These are phyloP conservation scores for Cairina moschata DNA, from an alignment of 2,113 vertebrate species.

Conservation along the genomic window DNA sequence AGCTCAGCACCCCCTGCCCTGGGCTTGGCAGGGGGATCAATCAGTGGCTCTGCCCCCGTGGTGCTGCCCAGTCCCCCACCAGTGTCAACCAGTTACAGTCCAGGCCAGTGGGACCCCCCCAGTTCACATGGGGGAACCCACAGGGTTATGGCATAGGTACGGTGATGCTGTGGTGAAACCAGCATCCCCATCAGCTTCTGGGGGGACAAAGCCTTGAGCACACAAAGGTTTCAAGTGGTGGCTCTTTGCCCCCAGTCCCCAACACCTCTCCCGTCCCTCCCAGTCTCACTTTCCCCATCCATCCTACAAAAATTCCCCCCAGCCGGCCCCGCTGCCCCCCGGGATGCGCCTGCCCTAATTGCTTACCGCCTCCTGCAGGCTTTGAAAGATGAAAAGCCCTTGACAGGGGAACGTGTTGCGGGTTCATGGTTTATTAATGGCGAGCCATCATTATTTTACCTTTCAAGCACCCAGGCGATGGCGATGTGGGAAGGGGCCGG, in stretches of 20 bases:
- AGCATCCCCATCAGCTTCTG: not conserved
- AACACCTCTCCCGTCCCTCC: not conserved
- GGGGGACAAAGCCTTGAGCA: not conserved
- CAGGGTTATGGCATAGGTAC: accelerated
- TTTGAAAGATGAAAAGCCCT: conserved; percentile 61
- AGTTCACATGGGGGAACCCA: not conserved
- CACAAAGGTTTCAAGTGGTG: too few relatives aligned
- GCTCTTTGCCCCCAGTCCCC: not conserved
- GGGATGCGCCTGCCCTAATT: conserved; percentile 7
- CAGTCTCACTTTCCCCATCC: not conserved
- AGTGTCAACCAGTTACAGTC: not conserved
- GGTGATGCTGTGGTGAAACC: accelerated
- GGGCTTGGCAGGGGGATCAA: not conserved
- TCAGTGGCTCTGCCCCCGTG: not conserved
- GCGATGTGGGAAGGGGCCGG: not conserved
- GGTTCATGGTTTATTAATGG: conserved; percentile 67
- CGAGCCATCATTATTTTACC: conserved; percentile 36
- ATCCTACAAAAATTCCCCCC: not conserved
- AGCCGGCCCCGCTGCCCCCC: accelerated
- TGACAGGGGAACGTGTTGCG: not conserved
- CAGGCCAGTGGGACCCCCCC: not conserved
- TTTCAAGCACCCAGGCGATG: conserved; percentile 7
- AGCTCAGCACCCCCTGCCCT: not conserved
- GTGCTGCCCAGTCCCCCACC: not conserved
- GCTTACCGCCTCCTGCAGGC: conserved; percentile 33